Percentiles rank a stretch among this genome's conserved stretches.
Conservation (phyloP, 2,888 invertebrate genomes). For the Tachina lurida region DNA sequence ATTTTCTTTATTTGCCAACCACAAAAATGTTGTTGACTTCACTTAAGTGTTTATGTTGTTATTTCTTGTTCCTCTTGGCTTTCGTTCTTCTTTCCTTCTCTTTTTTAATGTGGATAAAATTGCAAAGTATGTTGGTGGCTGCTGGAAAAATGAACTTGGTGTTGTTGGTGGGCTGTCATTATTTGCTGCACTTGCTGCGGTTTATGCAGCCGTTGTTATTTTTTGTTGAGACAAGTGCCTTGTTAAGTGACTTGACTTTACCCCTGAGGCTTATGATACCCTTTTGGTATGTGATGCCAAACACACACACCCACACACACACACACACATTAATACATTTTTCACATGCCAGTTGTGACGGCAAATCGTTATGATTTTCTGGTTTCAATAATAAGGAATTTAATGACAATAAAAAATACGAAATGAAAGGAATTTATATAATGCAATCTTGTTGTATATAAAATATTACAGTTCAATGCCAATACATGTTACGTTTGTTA, state of each 20-base stretch:
- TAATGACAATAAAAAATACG: constrained; percentile 20
- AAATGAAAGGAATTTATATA: constrained; percentile 5
- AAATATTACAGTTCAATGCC: constrained; percentile 33
- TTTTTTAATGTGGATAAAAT: constrained; percentile 9
- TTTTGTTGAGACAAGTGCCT: constrained; percentile 63
- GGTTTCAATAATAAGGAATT: constrained; percentile 25
- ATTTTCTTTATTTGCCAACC: constrained; percentile 63
- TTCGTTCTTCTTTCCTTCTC: background rate
- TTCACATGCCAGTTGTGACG: constrained; percentile 26
- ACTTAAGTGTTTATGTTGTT: constrained; percentile 62
- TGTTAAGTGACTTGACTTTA: constrained; percentile 67
- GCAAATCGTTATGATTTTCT: constrained; percentile 47
- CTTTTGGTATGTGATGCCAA: constrained; percentile 26
- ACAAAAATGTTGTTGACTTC: constrained; percentile 67
- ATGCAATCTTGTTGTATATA: constrained; percentile 34
- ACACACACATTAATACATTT: constrained; percentile 24
- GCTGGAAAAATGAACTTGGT: constrained; percentile 14
- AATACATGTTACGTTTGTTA: background rate
- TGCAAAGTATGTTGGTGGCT: constrained; percentile 31
- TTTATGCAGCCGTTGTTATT: constrained; percentile 39
- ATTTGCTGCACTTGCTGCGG: constrained; percentile 65
- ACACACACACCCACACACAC: background rate
- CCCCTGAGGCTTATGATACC: constrained; percentile 51
- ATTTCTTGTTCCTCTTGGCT: constrained; percentile 36
- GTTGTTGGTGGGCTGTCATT: constrained; percentile 42